Base-by-base conservation (phyloP, 2,888 invertebrate species). In the Lathronympha strigana region DNA sequence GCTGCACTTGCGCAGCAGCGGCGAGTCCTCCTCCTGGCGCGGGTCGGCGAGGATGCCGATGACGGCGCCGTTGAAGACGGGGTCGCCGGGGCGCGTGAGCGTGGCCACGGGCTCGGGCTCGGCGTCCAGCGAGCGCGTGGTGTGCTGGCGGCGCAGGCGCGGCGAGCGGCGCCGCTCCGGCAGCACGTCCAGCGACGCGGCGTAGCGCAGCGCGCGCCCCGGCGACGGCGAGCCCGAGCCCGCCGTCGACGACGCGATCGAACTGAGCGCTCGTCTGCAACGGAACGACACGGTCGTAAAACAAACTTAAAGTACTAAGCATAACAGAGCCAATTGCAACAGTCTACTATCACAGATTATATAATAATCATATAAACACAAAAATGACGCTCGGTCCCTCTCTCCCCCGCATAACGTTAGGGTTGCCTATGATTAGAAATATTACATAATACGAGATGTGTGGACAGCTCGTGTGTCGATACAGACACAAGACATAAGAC, bases 161-260 rank as follows among this genome's bases (percentile, higher is more conserved):
- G 71, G 78, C 69, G 68, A 85, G 77, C 58, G 75, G 67, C 47
- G 60, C 33, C 54, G 68, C 68, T 60, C 70, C 57, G 69, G 64
- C 72, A 81, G 76, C 94, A 93, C 71, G 93, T 94, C 66, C 67
- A 94, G 94, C 49, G 94, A 94, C 17, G 94, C 94, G 63, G 95
- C 95, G 63, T 94, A 94, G 60, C 94, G 94, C 57, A 95, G 79
- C 17, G 94, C 93, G 68, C 94, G 82, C 73, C 6, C 4, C n/a
- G 53, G 23, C n/a, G 53, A 15, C 21, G n/a, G 9, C n/a, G 53
- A 36, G n/a, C 36, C 21, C 53, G 2, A 4, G n/a, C 36, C 36
- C 36, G 53, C 53, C 36, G 33, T 6, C 33, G 36, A 15, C 8
- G 53, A 53, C n/a, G 53, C 53, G 53, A 53, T 36, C 36, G 53